Evolutionary conservation across 2,113 vertebrate species (phyloP).

Genomic region (Acanthochromis polyacanthus): DNA sequence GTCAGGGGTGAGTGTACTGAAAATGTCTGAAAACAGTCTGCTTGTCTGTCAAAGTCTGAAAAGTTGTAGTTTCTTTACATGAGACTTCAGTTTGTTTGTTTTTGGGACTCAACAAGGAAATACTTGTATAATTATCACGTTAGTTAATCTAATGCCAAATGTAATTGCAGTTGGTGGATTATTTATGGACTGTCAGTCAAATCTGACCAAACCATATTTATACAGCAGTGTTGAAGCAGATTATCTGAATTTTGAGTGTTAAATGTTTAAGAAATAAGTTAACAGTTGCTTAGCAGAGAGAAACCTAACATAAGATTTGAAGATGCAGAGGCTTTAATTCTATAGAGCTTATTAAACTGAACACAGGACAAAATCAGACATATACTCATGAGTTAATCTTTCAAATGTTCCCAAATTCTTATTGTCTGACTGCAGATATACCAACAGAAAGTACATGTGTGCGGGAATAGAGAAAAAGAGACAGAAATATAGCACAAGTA

Average conservation of each 20-base stretch:
- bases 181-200: not conserved
- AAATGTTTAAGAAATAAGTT: no score
- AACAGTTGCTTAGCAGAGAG: not conserved
- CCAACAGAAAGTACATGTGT: not conserved
- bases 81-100: no score
- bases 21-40: not conserved
- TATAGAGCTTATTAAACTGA: not conserved
- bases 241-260: not conserved
- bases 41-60: no score
- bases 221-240: not conserved
- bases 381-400: slow-evolving; percentile 6
- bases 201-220: not conserved
- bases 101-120: no score
- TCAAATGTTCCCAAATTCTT: not conserved
- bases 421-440: not conserved
- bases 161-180: no score
- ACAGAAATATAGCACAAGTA: not conserved
- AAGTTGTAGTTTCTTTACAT: not conserved
- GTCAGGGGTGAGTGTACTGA: slow-evolving; percentile 91
- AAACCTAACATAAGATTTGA: not conserved
- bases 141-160: no score
- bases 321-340: not conserved
- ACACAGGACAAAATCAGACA: not conserved
- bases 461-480: not conserved
- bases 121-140: no score